Evolutionary conservation across 37 sponge, comb jelly and placozoan species (phyloP).

Genomic region (Hormiphora californensis): DNA sequence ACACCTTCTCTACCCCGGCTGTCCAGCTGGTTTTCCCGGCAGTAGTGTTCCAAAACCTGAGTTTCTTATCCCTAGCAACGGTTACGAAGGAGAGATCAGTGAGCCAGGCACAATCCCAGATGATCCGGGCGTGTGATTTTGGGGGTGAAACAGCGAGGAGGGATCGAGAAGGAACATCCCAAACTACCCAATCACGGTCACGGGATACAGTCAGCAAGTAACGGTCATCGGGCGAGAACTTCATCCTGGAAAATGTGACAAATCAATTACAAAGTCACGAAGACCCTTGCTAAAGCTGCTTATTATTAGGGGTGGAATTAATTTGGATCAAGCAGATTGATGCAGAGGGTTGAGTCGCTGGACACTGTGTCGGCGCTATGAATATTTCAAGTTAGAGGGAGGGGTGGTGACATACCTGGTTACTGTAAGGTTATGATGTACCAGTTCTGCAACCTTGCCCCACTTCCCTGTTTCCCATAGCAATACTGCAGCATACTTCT

Average conservation of each 20-base stretch:
- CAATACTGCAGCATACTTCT: constrained; percentile 15
- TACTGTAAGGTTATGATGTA: constrained; percentile 28
- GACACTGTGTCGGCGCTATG: no score
- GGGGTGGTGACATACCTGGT: no score
- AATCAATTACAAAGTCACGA: no score
- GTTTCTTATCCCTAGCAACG: constrained; percentile 32
- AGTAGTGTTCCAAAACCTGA: neutral
- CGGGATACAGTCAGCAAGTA: constrained; percentile 36
- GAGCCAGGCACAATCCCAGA: constrained; percentile 53
- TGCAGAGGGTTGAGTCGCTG: no score
- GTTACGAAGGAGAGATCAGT: neutral
- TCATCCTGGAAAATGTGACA: constrained; percentile 5
- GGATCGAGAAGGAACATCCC: neutral
- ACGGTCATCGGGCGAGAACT: constrained; percentile 13
- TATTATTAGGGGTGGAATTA: no score
- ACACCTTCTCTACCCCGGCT: neutral
- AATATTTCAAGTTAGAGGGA: no score
- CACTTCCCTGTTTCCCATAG: constrained; percentile 3
- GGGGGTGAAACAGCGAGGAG: constrained; percentile 6
- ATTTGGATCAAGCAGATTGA: no score
- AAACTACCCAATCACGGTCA: constrained; percentile 50
- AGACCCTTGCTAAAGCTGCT: no score
- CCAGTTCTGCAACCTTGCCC: constrained; percentile 11
- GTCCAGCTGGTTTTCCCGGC: neutral
- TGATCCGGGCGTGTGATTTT: constrained; percentile 24